phyloP scores from a whole-genome alignment of 2,888 invertebrate species.

The Xestobium rufovillosum region DNA sequence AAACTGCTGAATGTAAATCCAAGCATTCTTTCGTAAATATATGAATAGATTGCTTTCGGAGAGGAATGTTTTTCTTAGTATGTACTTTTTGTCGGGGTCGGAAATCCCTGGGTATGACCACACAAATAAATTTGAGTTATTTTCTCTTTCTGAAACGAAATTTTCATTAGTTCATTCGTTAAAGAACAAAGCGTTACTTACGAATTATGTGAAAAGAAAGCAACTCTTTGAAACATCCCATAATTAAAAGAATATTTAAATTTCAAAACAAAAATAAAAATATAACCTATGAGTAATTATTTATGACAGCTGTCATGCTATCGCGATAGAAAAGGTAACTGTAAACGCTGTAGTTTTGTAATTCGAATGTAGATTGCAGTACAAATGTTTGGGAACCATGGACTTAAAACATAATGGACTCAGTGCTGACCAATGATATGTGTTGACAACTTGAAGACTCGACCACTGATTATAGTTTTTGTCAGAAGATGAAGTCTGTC shows the following conservation, averaged over 20 bases:
- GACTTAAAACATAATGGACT: no score
- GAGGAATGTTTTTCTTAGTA: slow-evolving; percentile 15
- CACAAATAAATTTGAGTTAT: slow-evolving; percentile 21
- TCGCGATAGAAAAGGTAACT: no score
- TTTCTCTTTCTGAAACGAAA: slow-evolving; percentile 23
- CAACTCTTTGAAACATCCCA: slow-evolving; percentile 15
- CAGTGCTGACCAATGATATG: no score
- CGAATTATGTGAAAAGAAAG: slow-evolving; percentile 28
- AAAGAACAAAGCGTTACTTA: slow-evolving; percentile 20
- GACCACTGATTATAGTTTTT: no score
- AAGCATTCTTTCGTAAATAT: slow-evolving; percentile 20
- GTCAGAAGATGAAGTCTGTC: no score
- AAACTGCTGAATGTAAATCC: slow-evolving; percentile 23
- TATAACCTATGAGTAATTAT: no score
- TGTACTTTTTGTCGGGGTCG: slow-evolving; percentile 15
- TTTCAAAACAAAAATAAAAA: no score
- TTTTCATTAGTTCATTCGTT: not conserved
- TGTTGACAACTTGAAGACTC: no score
- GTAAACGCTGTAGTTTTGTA: no score
- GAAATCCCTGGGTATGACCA: slow-evolving; percentile 27
- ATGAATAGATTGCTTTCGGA: slow-evolving; percentile 8
- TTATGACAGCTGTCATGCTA: no score
- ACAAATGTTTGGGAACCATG: no score
- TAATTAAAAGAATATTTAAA: not conserved
- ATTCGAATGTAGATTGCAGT: no score